A percentile compares a stretch with the other conserved stretches of the same genome.
Conservation (phyloP, 2,797 vertebrate genomes). For the Falco peregrinus region DNA sequence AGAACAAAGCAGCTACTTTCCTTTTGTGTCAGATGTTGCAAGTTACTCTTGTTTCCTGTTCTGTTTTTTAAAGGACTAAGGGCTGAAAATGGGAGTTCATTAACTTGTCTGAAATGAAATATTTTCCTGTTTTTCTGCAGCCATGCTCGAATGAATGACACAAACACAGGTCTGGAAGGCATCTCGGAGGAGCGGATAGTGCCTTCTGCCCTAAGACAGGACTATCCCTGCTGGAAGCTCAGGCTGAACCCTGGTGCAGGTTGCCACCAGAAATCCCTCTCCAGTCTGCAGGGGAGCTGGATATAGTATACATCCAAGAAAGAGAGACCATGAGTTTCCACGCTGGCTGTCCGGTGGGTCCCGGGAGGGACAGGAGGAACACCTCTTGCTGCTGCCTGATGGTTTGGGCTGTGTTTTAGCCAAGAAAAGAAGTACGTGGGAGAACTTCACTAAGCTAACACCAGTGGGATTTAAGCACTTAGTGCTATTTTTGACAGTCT, state of each 20-base stretch:
- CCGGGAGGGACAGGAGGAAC: neutral
- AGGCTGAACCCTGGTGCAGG: neutral
- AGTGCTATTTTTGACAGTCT: neutral
- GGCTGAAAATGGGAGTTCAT: conserved; percentile 24
- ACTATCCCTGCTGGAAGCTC: neutral
- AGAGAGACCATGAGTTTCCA: neutral
- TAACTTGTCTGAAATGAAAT: conserved; percentile 14
- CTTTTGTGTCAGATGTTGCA: conserved; percentile 46
- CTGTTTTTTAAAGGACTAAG: conserved; percentile 37
- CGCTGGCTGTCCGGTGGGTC: neutral
- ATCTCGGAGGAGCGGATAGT: accelerated
- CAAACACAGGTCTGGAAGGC: neutral
- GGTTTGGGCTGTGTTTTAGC: neutral
- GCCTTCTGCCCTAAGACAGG: neutral
- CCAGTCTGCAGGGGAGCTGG: neutral
- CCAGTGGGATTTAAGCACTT: neutral
- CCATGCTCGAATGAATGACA: neutral
- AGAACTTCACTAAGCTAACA: neutral
- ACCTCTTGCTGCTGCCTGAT: neutral
- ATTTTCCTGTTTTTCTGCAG: neutral
- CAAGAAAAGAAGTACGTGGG: neutral
- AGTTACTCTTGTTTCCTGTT: conserved; percentile 39
- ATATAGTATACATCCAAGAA: neutral
- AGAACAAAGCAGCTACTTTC: conserved; percentile 28
- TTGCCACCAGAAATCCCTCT: neutral